phyloP scores from a whole-genome alignment of 2,113 vertebrate species.

The Aplodontia rufa region DNA sequence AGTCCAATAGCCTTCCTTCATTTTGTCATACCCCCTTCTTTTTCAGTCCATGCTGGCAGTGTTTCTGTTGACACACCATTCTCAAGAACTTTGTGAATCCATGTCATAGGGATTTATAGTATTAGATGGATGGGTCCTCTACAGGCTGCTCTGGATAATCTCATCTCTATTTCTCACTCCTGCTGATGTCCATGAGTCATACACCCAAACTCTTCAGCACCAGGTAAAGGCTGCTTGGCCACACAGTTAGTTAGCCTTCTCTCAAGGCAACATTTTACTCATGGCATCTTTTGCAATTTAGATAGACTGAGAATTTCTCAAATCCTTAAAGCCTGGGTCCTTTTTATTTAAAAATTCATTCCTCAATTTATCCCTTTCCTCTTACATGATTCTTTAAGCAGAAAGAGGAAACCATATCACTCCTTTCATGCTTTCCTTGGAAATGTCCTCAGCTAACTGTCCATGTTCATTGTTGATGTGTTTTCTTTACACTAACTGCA shows the following conservation, averaged over 20 bases:
- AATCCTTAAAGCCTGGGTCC: neutral
- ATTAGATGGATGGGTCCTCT: neutral
- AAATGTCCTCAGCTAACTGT: neutral
- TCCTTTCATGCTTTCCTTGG: neutral
- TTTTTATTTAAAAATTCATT: neutral
- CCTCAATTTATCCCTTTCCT: neutral
- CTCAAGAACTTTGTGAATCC: neutral
- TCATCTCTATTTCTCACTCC: neutral
- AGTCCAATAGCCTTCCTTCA: neutral
- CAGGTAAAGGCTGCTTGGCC: neutral
- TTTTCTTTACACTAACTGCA: neutral
- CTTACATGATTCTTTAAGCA: neutral
- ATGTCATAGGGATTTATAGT: neutral
- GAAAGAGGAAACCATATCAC: neutral
- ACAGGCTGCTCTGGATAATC: neutral
- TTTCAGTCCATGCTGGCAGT: neutral
- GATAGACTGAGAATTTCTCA: neutral
- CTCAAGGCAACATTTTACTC: neutral
- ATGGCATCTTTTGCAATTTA: neutral
- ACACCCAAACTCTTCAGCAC: accelerated
- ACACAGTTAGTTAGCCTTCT: neutral
- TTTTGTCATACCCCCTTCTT: neutral
- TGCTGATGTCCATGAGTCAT: neutral
- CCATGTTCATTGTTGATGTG: neutral
- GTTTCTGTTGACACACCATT: neutral